Evolutionary conservation across 2,113 vertebrate genomes (phyloP).

Genomic region (Malurus cyaneus): DNA sequence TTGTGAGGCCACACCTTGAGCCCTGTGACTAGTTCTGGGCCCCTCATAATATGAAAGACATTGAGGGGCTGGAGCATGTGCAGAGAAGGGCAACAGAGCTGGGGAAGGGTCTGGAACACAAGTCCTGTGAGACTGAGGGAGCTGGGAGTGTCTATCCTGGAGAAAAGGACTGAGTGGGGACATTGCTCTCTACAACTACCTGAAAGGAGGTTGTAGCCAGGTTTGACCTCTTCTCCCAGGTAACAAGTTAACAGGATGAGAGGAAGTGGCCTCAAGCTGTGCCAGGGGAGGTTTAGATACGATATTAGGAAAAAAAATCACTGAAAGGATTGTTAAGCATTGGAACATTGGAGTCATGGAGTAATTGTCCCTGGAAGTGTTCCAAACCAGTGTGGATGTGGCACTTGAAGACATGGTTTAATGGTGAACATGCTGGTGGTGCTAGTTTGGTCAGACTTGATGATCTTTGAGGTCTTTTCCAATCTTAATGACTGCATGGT

Average conservation of each 20-base stretch:
- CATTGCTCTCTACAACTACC: not conserved
- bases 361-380: not conserved
- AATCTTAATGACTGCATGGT: not conserved
- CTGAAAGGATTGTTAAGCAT: not conserved
- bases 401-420: not conserved
- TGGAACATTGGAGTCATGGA: not conserved
- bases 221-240: not conserved
- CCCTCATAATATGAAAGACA: not conserved
- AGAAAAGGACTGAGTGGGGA: not conserved
- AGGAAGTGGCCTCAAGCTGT: not conserved
- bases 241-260: not conserved
- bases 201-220: too few species aligned
- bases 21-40: not conserved
- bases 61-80: too few species aligned
- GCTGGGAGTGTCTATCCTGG: not conserved
- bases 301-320: not conserved
- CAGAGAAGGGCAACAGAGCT: not conserved
- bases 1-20: not conserved
- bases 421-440: not conserved
- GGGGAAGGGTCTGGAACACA: not conserved
- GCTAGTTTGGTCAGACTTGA: not conserved
- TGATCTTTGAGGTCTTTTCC: not conserved
- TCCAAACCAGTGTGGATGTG: fast-evolving
- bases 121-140: not conserved
- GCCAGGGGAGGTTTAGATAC: not conserved